These are phyloP conservation scores for Epinephelus coioides DNA, from an alignment of 2,797 vertebrate genomes.

Conservation along the genomic window DNA sequence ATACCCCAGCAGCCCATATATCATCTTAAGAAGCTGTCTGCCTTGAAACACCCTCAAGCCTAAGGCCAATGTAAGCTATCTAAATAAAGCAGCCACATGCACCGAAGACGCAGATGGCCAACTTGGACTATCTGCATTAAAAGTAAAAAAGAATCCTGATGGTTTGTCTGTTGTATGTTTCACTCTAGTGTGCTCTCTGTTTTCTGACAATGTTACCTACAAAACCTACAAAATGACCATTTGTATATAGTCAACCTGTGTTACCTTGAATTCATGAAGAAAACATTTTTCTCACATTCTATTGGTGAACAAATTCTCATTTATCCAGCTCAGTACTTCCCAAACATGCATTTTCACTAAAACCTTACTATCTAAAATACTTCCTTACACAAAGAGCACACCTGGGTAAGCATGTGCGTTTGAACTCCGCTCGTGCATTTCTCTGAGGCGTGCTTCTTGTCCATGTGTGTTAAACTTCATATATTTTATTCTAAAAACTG, in stretches of 20 bases:
- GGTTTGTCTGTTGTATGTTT: background rate
- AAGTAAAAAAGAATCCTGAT: background rate
- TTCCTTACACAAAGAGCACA: too few species aligned
- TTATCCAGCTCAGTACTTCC: too few species aligned
- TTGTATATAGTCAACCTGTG: too few species aligned
- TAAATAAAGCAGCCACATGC: constrained; percentile 16
- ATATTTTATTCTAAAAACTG: background rate
- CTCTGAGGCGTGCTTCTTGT: too few species aligned
- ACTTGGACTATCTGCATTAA: background rate
- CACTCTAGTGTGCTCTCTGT: background rate
- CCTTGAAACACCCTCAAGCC: constrained; percentile 9
- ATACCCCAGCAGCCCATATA: background rate
- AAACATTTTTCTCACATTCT: too few species aligned
- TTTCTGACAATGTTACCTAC: background rate
- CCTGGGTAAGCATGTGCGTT: too few species aligned
- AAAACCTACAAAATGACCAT: too few species aligned
- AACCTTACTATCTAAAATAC: too few species aligned
- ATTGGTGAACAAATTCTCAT: too few species aligned
- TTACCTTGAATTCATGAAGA: too few species aligned
- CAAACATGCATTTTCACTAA: too few species aligned
- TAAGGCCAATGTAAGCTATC: background rate
- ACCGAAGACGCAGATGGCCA: constrained; percentile 3
- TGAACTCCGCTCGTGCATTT: too few species aligned
- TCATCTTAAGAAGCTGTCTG: constrained; percentile 19
- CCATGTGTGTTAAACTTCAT: background rate